A percentile compares a stretch with the other conserved stretches of the same genome.
Conservation (phyloP, 2,113 vertebrate genomes). For the Pontoporia blainvillei region DNA sequence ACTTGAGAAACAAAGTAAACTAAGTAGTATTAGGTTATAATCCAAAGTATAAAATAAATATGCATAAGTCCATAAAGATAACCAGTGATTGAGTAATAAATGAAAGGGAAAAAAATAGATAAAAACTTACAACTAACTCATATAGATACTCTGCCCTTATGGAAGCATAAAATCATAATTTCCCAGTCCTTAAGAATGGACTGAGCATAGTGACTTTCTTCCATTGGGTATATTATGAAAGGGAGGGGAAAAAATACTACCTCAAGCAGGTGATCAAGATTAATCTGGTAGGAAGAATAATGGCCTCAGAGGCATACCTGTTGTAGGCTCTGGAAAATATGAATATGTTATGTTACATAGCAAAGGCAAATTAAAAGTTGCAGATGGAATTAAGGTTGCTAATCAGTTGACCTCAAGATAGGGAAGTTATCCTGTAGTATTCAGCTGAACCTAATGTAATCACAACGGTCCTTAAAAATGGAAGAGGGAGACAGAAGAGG, state of each 20-base stretch:
- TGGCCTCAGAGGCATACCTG: not conserved
- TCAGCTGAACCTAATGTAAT: not conserved
- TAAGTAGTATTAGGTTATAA: not conserved
- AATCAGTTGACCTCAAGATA: not conserved
- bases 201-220: not conserved
- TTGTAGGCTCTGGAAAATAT: not conserved
- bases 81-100: not conserved
- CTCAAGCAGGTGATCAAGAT: not conserved
- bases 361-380: not conserved
- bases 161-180: not conserved
- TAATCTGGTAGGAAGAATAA: not conserved
- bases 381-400: not conserved
- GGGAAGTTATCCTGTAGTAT: not conserved
- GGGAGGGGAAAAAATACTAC: not conserved
- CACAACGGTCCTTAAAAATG: not conserved
- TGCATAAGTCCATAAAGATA: not conserved
- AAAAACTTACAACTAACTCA: not conserved
- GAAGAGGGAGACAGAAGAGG: not conserved
- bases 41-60: not conserved
- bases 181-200: not conserved
- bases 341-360: not conserved
- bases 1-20: not conserved
- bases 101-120: not conserved
- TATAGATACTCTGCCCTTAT: not conserved
- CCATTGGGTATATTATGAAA: not conserved